These are phyloP conservation scores for Entomyzon cyanotis DNA, from an alignment of 2,113 vertebrate species.

Conservation along the genomic window DNA sequence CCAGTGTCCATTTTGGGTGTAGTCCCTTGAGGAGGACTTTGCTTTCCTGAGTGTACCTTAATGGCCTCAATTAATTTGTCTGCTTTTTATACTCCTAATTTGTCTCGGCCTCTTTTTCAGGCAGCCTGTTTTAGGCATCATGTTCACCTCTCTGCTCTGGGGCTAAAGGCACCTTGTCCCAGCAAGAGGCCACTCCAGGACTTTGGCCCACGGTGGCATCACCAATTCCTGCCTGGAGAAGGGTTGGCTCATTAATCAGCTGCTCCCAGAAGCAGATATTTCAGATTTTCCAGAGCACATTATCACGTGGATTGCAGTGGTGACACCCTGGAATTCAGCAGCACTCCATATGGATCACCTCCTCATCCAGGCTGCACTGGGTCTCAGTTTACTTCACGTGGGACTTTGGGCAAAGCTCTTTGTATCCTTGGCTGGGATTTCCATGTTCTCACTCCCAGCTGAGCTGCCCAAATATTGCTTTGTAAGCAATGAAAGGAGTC, in stretches of 20 bases:
- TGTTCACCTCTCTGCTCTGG: background rate
- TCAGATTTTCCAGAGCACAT: background rate
- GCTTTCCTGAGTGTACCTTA: too few relatives aligned
- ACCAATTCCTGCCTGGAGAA: background rate
- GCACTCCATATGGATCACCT: background rate
- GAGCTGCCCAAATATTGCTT: background rate
- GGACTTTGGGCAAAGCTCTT: background rate
- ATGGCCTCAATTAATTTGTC: too few relatives aligned
- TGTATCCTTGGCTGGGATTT: background rate
- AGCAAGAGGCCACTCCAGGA: background rate
- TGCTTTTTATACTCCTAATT: too few relatives aligned
- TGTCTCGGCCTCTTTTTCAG: too few relatives aligned
- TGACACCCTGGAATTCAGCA: background rate
- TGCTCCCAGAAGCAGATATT: background rate
- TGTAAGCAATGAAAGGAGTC: background rate
- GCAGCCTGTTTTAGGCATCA: too few relatives aligned
- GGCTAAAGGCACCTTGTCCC: background rate
- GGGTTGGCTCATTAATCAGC: background rate
- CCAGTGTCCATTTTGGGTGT: too few relatives aligned
- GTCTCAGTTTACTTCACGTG: background rate
- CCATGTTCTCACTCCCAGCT: background rate
- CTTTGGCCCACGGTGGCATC: fast-evolving
- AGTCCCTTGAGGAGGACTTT: too few relatives aligned
- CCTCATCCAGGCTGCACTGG: background rate
- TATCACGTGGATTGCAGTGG: background rate